Conservation (phyloP, 1,140 invertebrate genomes). For the Hermetia illucens region DNA sequence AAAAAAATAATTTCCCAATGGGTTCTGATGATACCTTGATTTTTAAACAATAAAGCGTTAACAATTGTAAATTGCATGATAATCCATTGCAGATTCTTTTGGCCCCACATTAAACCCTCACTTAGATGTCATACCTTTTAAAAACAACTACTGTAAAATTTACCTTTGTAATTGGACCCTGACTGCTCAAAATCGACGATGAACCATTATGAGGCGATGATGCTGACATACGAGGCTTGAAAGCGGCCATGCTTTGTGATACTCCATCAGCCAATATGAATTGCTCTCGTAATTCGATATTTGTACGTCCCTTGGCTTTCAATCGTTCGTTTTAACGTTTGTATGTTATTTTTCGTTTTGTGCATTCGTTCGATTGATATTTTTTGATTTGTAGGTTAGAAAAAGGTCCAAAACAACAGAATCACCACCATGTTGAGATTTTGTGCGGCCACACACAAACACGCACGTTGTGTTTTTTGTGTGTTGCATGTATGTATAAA, state of each 20-base stretch:
- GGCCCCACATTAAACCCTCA: too few relatives aligned
- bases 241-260: slow-evolving; percentile 93
- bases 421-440: too few relatives aligned
- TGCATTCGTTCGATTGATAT: slow-evolving; percentile 8
- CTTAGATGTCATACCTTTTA: too few relatives aligned
- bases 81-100: too few relatives aligned
- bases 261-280: slow-evolving; percentile 96
- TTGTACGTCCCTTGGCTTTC: slow-evolving; percentile 96
- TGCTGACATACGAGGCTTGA: slow-evolving; percentile 77
- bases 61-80: too few relatives aligned
- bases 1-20: too few relatives aligned
- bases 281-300: slow-evolving; percentile 96
- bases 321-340: too few relatives aligned
- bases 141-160: too few relatives aligned
- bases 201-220: slow-evolving; percentile 48
- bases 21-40: too few relatives aligned
- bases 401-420: background rate
- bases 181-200: slow-evolving; percentile 45
- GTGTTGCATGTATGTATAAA: background rate
- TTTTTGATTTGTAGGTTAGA: background rate
- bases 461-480: background rate
- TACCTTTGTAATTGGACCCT: slow-evolving; percentile 92
- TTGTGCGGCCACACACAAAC: too few relatives aligned
- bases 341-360: slow-evolving; percentile 10
- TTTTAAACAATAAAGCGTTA: too few relatives aligned